Conservation (phyloP, 2,888 invertebrate species). For the Cheilosia grossa region DNA sequence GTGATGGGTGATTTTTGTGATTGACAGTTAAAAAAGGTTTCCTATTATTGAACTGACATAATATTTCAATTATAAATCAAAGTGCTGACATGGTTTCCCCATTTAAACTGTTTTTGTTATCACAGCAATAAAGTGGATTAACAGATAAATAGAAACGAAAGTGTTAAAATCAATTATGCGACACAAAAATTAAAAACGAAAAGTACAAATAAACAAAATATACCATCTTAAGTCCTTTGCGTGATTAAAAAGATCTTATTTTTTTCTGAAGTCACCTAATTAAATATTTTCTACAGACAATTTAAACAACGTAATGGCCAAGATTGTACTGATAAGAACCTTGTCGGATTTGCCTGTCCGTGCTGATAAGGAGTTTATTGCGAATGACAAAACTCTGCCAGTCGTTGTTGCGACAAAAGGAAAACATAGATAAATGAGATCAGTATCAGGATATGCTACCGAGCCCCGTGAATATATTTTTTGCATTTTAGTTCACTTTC, state of each 20-base stretch:
- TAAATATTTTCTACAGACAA: slow-evolving; percentile 18
- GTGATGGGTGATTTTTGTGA: slow-evolving; percentile 29
- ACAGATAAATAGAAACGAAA: background rate
- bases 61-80: slow-evolving; percentile 2
- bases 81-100: slow-evolving; percentile 11
- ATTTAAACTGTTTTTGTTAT: slow-evolving; percentile 26
- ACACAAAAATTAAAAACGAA: background rate
- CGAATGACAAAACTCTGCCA: background rate
- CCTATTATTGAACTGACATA: slow-evolving; percentile 12
- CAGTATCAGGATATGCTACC: no score
- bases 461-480: no score
- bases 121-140: background rate
- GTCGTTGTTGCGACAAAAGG: background rate
- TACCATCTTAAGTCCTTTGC: no score
- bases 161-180: background rate
- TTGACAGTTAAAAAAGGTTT: slow-evolving; percentile 42
- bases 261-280: slow-evolving; percentile 11
- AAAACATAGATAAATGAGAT: background rate
- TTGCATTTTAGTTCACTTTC: no score
- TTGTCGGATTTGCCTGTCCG: background rate
- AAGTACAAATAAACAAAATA: slow-evolving; percentile 1
- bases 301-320: slow-evolving; percentile 15
- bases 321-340: slow-evolving; percentile 20
- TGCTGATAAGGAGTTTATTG: slow-evolving; percentile 42
- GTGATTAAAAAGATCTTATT: background rate